phyloP scores from a whole-genome alignment of 2,797 vertebrate species.

The Menidia menidia region DNA sequence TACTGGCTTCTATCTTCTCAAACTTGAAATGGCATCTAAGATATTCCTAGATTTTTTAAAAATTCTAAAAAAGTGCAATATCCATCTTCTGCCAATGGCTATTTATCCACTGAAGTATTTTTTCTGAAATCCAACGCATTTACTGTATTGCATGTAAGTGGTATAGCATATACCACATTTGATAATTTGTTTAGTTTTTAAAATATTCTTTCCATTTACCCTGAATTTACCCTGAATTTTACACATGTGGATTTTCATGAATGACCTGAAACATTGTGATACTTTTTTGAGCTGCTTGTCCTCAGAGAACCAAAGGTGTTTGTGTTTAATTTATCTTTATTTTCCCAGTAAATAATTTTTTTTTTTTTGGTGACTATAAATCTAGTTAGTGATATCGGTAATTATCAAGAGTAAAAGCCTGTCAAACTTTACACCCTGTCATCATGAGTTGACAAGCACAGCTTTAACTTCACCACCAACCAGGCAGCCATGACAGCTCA shows the following conservation, averaged over 20 bases:
- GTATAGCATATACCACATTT: too few species aligned
- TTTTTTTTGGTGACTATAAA: neutral
- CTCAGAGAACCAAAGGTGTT: neutral
- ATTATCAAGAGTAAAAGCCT: slow-evolving; percentile 15
- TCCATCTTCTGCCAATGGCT: too few species aligned
- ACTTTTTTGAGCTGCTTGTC: neutral
- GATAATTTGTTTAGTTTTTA: too few species aligned
- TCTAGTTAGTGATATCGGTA: neutral
- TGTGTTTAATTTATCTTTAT: neutral
- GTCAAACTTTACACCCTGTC: slow-evolving; percentile 42
- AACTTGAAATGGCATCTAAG: too few species aligned
- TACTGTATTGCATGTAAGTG: too few species aligned
- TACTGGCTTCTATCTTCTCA: neutral
- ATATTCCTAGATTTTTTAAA: too few species aligned
- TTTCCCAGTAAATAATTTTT: too few species aligned
- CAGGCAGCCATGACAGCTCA: slow-evolving; percentile 60
- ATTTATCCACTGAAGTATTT: too few species aligned
- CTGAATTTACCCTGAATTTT: too few species aligned
- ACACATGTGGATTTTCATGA: neutral
- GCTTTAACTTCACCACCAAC: slow-evolving; percentile 45
- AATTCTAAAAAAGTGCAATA: too few species aligned
- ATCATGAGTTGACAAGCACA: slow-evolving; percentile 32
- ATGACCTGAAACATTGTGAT: neutral
- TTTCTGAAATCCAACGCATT: too few species aligned
- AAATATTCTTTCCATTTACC: too few species aligned